Evolutionary conservation across 1,140 invertebrate species (phyloP).

Genomic region (Zophobas morio): DNA sequence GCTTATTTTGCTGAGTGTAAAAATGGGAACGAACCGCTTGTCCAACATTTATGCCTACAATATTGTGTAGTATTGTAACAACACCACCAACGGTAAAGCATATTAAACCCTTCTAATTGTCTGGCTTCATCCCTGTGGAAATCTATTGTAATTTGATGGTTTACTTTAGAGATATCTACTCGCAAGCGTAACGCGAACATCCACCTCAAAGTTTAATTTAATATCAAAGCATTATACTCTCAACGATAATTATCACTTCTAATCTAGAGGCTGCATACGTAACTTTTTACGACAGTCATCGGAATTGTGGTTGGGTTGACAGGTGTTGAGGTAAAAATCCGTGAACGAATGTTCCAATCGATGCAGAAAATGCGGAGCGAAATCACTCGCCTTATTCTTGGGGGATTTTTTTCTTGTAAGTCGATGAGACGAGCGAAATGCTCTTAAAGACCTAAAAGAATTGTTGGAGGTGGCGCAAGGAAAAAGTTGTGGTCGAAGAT

Average conservation of each 20-base stretch:
- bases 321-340: background rate
- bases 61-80: slow-evolving; percentile 37
- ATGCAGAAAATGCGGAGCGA: background rate
- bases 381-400: background rate
- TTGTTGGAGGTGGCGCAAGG: background rate
- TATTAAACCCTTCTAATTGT: slow-evolving; percentile 46
- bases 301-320: background rate
- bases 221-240: slow-evolving; percentile 28
- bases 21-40: slow-evolving; percentile 34
- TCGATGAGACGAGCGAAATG: slow-evolving; percentile 21
- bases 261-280: background rate
- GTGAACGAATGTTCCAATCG: background rate
- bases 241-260: slow-evolving; percentile 24
- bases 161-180: slow-evolving; percentile 45
- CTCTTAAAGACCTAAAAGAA: slow-evolving; percentile 11
- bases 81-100: slow-evolving; percentile 30
- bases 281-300: background rate
- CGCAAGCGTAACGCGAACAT: slow-evolving; percentile 33
- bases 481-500: slow-evolving; percentile 31
- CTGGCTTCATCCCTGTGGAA: slow-evolving; percentile 43
- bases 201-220: slow-evolving; percentile 42
- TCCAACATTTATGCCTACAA: slow-evolving; percentile 28
- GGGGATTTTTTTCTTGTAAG: slow-evolving; percentile 25
- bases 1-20: slow-evolving; percentile 19
- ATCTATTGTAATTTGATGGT: slow-evolving; percentile 47